Percentiles rank a stretch among this genome's conserved stretches.
Evolutionary conservation across 2,888 invertebrate genomes (phyloP).

Genomic region (Falcaria lacertinaria): DNA sequence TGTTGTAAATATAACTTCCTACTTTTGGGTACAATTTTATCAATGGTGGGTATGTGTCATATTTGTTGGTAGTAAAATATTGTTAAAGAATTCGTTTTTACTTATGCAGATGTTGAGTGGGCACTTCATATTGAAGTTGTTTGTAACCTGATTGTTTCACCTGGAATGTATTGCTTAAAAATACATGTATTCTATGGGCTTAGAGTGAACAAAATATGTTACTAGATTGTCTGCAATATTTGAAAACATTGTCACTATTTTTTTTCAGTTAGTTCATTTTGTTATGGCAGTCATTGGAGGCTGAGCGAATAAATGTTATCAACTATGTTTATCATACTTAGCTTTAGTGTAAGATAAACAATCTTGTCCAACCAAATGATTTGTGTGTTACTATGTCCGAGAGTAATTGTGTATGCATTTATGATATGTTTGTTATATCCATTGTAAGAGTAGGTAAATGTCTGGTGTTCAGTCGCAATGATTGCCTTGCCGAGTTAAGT

Average conservation of each 20-base stretch:
- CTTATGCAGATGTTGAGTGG: not conserved
- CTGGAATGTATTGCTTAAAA: slow-evolving; percentile 6
- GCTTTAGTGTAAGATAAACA: too few relatives aligned
- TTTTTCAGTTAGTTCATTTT: not conserved
- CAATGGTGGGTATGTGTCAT: not conserved
- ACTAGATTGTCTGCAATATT: slow-evolving; percentile 16
- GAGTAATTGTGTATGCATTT: too few relatives aligned
- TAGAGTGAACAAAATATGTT: slow-evolving; percentile 13
- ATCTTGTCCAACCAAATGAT: too few relatives aligned
- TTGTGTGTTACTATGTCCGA: too few relatives aligned
- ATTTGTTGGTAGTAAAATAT: slow-evolving; percentile 1
- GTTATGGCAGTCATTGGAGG: slow-evolving; percentile 5
- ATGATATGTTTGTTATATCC: slow-evolving; percentile 13
- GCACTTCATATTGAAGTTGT: slow-evolving; percentile 27
- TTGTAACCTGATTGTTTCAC: slow-evolving; percentile 5
- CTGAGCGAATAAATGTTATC: too few relatives aligned
- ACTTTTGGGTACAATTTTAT: not conserved
- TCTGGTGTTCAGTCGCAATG: not conserved
- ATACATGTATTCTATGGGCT: slow-evolving; percentile 14
- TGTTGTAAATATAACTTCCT: slow-evolving; percentile 25
- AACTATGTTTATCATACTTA: too few relatives aligned
- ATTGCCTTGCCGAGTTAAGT: not conserved
- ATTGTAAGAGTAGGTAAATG: too few relatives aligned
- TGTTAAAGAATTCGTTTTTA: not conserved
- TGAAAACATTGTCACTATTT: slow-evolving; percentile 1